Evolutionary conservation across 1,140 invertebrate species (phyloP), one percentile per base, ranked within the genome.

Genomic region (Zophobas morio): DNA sequence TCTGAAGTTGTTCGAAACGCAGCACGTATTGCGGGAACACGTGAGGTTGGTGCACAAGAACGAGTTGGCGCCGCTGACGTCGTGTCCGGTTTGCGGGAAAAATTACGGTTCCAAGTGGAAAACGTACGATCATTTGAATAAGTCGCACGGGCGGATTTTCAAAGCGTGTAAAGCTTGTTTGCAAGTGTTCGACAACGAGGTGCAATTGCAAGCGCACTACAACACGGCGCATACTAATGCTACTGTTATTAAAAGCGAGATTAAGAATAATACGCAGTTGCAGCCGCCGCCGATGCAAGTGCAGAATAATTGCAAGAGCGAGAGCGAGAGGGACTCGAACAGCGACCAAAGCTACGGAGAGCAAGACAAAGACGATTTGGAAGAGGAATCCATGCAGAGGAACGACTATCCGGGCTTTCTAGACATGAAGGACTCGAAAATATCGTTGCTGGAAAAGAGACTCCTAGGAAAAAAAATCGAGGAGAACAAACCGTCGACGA

Each of bases 21-120:
- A 89, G 3, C 88, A 91, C 49, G 88, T 90, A 42, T 80, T 92
- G n/a, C 87, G 88, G 46, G 87, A 88, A 60, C 91, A 92, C 75
- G 89, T 91, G 0, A 86, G 88, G 51, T 84, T 88, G 34, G 85
- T 87, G 1, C 91, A 92, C 77, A 83, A 85, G 33, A 84, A 86
- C 33, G 85, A 89, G 20, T 79, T 91, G 1, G 82, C 86, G 2
- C 88, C 87, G 40, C 86, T 89, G 0, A 90, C 90, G 49, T 89
- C 89, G 1, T 92, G 90, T 78, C 88, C 89, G 20, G 88, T 91
- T 1, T 92, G 91, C 78, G 91, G 89, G 0, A 91, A 91, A 81
- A 88, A 89, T 56, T 91, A 90, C 73, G 89, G 89, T 0, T 89
- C 88, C 0, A 90, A 90, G 63, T 90, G 89, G 88, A 91, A 91